phyloP scores from a whole-genome alignment of 2,113 vertebrate genomes.

The Paramormyrops kingsleyae region DNA sequence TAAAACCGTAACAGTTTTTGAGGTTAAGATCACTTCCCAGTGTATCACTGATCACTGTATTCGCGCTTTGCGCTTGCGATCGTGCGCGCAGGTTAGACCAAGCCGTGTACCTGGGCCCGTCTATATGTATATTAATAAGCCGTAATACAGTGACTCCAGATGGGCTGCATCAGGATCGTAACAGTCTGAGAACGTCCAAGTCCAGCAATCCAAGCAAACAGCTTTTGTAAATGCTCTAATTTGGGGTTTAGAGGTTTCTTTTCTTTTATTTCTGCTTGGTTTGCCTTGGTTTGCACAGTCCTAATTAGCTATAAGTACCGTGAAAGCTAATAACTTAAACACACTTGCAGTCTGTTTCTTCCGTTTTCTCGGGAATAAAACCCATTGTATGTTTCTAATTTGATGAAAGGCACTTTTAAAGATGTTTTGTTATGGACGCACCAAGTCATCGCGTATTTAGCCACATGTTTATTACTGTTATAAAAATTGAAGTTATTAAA shows the following conservation, averaged over 20 bases:
- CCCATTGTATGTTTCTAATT: not conserved
- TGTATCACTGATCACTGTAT: no score
- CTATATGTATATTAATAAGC: not conserved
- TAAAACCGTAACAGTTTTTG: not conserved
- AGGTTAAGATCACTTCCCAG: not conserved
- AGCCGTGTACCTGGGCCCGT: not conserved
- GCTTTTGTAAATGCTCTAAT: not conserved
- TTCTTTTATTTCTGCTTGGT: not conserved
- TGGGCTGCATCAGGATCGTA: not conserved
- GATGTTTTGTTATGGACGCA: not conserved
- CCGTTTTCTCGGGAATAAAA: not conserved
- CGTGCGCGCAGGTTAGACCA: not conserved
- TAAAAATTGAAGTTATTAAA: not conserved
- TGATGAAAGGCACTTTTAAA: not conserved
- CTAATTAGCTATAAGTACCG: not conserved
- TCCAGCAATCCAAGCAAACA: not conserved
- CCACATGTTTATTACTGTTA: not conserved
- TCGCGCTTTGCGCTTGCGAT: not conserved
- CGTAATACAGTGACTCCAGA: not conserved
- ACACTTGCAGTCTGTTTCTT: not conserved
- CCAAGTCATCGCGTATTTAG: not conserved
- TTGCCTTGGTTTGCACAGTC: not conserved
- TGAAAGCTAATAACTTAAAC: constrained; percentile 5
- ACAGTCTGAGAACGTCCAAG: not conserved
- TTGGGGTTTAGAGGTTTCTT: constrained; percentile 1